phyloP scores from a whole-genome alignment of 2,797 vertebrate genomes.

The Odontamblyopus lacepedii region DNA sequence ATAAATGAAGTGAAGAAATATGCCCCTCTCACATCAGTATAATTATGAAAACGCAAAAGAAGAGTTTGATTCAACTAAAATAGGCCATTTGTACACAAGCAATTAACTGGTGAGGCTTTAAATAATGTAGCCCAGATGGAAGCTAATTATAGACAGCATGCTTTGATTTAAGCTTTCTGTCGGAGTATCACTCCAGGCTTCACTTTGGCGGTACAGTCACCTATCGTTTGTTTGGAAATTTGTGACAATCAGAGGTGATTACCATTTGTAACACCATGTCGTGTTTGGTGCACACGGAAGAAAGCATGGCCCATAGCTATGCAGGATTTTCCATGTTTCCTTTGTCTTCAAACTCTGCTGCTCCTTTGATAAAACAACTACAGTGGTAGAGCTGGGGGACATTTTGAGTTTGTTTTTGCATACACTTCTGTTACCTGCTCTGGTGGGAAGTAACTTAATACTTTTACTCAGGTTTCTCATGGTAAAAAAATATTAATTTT shows the following conservation, averaged over 20 bases:
- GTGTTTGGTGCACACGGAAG: constrained; percentile 73
- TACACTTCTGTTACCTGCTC: background rate
- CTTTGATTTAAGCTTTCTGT: constrained; percentile 78
- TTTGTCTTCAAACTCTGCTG: constrained; percentile 61
- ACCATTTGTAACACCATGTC: constrained; percentile 73
- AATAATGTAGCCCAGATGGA: constrained; percentile 82
- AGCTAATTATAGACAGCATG: constrained; percentile 82
- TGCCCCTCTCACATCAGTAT: constrained; percentile 71
- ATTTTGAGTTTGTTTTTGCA: constrained; percentile 15
- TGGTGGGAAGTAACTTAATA: background rate
- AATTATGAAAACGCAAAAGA: constrained; percentile 77
- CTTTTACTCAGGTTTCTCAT: background rate
- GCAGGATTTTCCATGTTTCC: constrained; percentile 70
- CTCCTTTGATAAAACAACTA: constrained; percentile 63
- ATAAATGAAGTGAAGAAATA: constrained; percentile 65
- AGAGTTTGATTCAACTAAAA: constrained; percentile 81
- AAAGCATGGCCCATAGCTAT: constrained; percentile 77
- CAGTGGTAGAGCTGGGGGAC: constrained; percentile 20
- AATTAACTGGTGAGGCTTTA: constrained; percentile 80
- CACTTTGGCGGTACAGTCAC: constrained; percentile 80
- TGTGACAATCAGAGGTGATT: constrained; percentile 80
- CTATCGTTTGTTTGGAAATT: constrained; percentile 80
- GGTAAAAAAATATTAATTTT: background rate
- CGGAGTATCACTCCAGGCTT: constrained; percentile 74
- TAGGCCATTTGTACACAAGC: constrained; percentile 83